Conservation (phyloP, 2,113 vertebrate genomes). For the Lagopus leucura region DNA sequence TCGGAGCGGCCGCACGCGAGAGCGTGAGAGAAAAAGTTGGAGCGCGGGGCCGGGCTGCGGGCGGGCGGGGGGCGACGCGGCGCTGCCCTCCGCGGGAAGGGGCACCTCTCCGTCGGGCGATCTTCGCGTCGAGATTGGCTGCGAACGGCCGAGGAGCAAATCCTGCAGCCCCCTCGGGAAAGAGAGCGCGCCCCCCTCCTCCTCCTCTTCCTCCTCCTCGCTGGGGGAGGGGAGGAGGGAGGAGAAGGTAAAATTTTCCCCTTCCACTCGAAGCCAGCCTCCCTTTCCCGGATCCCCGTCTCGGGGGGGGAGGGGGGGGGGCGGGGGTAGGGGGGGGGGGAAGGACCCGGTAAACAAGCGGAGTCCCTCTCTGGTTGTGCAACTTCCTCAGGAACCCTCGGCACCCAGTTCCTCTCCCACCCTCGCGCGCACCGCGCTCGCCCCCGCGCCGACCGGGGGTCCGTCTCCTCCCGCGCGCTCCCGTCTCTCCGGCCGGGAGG, state of each 20-base stretch:
- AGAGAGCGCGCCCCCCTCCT: background rate
- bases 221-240: constrained; percentile 3
- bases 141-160: background rate
- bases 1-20: constrained; percentile 36
- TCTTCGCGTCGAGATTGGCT: background rate
- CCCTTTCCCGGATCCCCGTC: constrained; percentile 11
- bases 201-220: background rate
- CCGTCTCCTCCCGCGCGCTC: background rate
- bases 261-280: background rate
- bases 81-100: background rate
- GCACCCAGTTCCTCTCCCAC: constrained; percentile 1
- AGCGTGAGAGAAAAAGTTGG: constrained; percentile 52
- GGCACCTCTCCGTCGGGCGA: background rate
- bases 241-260: background rate
- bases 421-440: background rate
- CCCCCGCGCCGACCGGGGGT: background rate
- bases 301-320: background rate
- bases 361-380: constrained; percentile 42
- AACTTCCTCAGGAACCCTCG: constrained; percentile 52
- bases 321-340: background rate
- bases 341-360: constrained; percentile 25
- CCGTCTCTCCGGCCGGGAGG: background rate
- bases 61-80: background rate
- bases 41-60: constrained; percentile 6
- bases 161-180: background rate